Conservation (phyloP, 2,113 vertebrate species). For the Mixornis gularis region DNA sequence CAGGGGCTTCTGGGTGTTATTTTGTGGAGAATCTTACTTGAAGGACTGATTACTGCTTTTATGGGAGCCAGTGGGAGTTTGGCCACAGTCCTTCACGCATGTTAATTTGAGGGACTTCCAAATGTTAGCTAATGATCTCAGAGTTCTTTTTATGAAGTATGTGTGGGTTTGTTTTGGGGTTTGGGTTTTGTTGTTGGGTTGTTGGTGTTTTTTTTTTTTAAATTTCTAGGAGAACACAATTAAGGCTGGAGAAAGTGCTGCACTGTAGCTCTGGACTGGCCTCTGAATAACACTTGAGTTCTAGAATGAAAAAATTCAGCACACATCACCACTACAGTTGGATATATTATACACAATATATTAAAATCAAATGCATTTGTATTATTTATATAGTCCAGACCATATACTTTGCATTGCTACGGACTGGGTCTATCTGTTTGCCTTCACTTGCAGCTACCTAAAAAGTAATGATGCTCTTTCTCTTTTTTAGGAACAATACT, state of each 20-base stretch:
- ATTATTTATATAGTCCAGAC: neutral
- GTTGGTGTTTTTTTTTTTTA: neutral
- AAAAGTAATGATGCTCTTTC: neutral
- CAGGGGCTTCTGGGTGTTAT: constrained; percentile 63
- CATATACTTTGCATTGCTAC: neutral
- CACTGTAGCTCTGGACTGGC: neutral
- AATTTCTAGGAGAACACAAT: constrained; percentile 20
- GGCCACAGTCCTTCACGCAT: constrained; percentile 54
- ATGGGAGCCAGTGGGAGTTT: constrained; percentile 63
- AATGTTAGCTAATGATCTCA: constrained; percentile 65
- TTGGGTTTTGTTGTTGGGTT: constrained; percentile 10
- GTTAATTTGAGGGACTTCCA: constrained; percentile 66
- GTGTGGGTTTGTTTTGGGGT: constrained; percentile 55
- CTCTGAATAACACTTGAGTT: neutral
- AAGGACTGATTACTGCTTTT: constrained; percentile 64
- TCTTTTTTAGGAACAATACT: neutral
- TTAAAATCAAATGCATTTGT: neutral
- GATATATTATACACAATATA: neutral
- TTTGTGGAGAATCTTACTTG: constrained; percentile 58
- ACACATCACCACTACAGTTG: rapidly evolving
- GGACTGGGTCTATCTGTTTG: neutral
- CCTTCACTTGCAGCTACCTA: neutral
- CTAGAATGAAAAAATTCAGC: neutral
- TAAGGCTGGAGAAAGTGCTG: neutral
- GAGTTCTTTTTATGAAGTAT: constrained; percentile 57